Conservation (phyloP, 2,113 vertebrate genomes). For the Pteropus alecto region DNA sequence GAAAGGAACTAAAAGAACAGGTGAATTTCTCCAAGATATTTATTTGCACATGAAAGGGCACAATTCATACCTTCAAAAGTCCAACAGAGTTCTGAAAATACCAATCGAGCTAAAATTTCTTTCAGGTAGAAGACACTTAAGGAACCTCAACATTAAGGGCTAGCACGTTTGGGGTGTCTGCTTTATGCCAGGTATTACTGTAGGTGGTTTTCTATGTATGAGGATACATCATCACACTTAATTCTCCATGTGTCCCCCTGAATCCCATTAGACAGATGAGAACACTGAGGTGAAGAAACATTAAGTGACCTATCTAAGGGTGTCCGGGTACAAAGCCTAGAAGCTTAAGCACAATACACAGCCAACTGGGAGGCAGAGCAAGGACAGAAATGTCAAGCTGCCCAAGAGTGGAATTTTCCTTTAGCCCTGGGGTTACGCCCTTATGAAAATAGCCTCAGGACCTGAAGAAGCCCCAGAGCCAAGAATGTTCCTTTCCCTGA, state of each 20-base stretch:
- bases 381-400: conserved; percentile 16
- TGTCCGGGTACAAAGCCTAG: background rate
- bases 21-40: background rate
- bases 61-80: background rate
- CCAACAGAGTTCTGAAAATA: background rate
- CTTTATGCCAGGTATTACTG: background rate
- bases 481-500: conserved; percentile 42
- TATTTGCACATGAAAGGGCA: background rate
- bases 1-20: background rate
- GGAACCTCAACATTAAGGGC: background rate
- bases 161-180: background rate
- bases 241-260: background rate
- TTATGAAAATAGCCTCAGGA: conserved; percentile 61
- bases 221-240: background rate
- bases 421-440: conserved; percentile 19
- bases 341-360: background rate
- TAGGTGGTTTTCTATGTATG: background rate
- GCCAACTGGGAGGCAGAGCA: background rate
- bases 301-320: too few relatives aligned
- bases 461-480: conserved; percentile 15
- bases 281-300: background rate
- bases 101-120: background rate
- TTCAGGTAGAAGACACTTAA: background rate
- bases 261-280: background rate
- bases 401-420: conserved; percentile 70